Conservation (phyloP, 2,888 invertebrate genomes). For the Dryomyza anilis region DNA sequence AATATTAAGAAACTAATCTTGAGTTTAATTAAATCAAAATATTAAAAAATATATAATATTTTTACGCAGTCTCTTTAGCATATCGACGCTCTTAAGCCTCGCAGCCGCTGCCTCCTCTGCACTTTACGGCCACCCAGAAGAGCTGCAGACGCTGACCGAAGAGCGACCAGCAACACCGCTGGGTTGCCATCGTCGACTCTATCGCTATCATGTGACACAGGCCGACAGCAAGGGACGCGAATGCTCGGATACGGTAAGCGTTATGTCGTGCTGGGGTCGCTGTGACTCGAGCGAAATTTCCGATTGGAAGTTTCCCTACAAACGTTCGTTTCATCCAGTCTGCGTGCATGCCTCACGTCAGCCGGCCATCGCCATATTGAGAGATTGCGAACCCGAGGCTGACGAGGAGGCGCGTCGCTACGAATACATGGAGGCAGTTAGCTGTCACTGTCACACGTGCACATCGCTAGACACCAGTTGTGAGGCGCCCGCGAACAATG, state of each 20-base stretch:
- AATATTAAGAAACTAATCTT: no score
- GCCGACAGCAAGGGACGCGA: conserved; percentile 64
- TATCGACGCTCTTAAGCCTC: background rate
- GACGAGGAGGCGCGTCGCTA: conserved; percentile 70
- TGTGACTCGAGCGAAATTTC: conserved; percentile 87
- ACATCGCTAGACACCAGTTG: conserved; percentile 73
- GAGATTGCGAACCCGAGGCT: conserved; percentile 77
- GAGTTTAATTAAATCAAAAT: no score
- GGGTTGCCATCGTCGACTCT: conserved; percentile 71
- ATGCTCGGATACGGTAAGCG: conserved; percentile 78
- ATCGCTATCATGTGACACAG: conserved; percentile 70
- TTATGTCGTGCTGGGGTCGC: conserved; percentile 80
- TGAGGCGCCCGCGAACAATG: conserved; percentile 65
- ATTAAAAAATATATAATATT: background rate
- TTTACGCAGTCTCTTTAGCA: background rate
- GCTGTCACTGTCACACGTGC: conserved; percentile 77
- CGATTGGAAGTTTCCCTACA: conserved; percentile 88
- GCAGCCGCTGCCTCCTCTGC: background rate
- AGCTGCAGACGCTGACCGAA: conserved; percentile 52
- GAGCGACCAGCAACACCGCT: conserved; percentile 62
- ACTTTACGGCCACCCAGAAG: conserved; percentile 44
- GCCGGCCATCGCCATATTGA: conserved; percentile 69
- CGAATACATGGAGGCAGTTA: conserved; percentile 78
- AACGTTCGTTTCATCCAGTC: conserved; percentile 83
- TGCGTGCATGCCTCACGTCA: conserved; percentile 76